A percentile compares a stretch with the other conserved stretches of the same genome.
Evolutionary conservation across 2,797 vertebrate genomes (phyloP).

Genomic region (Oreonectes daqikongensis): DNA sequence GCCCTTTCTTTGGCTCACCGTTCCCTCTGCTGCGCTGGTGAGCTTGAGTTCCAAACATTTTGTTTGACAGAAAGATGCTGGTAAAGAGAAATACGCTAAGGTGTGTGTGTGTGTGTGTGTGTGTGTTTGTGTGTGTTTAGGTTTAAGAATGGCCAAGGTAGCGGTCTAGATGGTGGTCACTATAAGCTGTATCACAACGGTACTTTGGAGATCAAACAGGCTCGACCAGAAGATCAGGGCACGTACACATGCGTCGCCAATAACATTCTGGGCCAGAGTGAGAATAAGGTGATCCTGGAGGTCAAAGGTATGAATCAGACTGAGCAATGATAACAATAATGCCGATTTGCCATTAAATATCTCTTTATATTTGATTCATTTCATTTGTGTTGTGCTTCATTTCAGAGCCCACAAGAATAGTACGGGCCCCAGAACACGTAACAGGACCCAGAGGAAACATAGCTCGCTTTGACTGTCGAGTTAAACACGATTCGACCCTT

Average conservation of each 20-base stretch:
- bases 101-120: not conserved
- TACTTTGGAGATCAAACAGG: slow-evolving; percentile 87
- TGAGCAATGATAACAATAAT: not conserved
- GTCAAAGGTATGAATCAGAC: slow-evolving; percentile 88
- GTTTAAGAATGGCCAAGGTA: slow-evolving; percentile 98
- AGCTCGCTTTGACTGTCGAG: slow-evolving; percentile 83
- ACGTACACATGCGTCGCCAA: slow-evolving; percentile 95
- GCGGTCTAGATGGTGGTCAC: slow-evolving; percentile 90
- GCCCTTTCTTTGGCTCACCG: slow-evolving; percentile 95
- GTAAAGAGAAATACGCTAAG: not conserved
- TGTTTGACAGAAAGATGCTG: not conserved
- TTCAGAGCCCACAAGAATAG: slow-evolving; percentile 88
- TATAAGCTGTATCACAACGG: slow-evolving; percentile 90
- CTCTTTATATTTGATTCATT: not conserved
- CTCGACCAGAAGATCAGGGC: slow-evolving; percentile 88
- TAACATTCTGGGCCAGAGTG: slow-evolving; percentile 88
- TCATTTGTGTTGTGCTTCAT: slow-evolving; percentile 14
- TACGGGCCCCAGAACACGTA: slow-evolving; percentile 82
- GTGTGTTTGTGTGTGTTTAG: slow-evolving; percentile 65
- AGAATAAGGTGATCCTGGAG: slow-evolving; percentile 92
- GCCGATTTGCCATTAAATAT: not conserved
- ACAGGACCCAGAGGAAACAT: slow-evolving; percentile 77
- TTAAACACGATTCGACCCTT: slow-evolving; percentile 84
- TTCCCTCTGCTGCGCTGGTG: slow-evolving; percentile 91
- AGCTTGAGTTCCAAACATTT: slow-evolving; percentile 54